Evolutionary conservation across 1,140 invertebrate genomes (phyloP).

Genomic region (Cyrtorhinus lividipennis): DNA sequence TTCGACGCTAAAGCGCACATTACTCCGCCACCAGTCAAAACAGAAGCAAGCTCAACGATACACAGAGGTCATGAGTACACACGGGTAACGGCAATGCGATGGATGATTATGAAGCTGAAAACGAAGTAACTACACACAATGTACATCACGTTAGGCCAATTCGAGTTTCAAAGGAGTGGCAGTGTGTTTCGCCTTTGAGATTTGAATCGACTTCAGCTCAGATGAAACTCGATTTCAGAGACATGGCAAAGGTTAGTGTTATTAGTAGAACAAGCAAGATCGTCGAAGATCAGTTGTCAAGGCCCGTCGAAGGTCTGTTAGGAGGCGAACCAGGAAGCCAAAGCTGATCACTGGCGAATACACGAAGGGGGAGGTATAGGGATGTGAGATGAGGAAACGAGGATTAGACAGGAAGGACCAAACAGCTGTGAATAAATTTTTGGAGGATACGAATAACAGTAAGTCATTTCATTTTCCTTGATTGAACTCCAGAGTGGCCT

Average conservation of each 20-base stretch:
- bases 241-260: background rate
- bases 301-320: background rate
- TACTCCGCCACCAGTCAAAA: background rate
- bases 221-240: background rate
- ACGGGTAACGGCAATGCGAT: background rate
- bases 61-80: background rate
- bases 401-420: no score
- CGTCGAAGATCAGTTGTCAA: background rate
- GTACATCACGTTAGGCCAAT: background rate
- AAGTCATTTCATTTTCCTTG: no score
- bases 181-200: background rate
- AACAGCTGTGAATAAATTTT: no score
- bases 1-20: background rate
- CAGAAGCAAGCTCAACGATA: background rate
- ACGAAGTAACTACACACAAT: background rate
- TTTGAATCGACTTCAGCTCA: no score
- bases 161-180: background rate
- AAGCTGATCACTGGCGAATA: background rate
- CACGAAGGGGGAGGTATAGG: background rate
- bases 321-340: constrained; percentile 4
- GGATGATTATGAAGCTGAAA: background rate
- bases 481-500: no score
- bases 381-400: no score
- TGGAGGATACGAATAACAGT: no score
- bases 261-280: background rate